Evolutionary conservation across 2,888 invertebrate species (phyloP).

Genomic region (Busseola fusca): DNA sequence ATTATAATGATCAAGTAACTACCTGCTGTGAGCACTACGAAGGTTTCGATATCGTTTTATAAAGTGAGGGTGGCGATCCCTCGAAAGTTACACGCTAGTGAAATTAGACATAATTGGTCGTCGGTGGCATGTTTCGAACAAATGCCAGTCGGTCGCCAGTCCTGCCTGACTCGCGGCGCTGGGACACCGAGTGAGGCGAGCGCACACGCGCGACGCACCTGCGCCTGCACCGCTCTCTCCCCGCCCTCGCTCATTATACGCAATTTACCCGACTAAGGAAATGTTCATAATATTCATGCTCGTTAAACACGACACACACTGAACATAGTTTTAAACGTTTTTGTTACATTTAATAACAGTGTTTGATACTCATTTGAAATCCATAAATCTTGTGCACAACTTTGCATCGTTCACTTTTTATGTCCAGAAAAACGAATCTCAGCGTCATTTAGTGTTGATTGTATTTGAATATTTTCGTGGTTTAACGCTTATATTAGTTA

Average conservation of each 20-base stretch:
- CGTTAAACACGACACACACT: slow-evolving; percentile 77
- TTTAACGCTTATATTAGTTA: not conserved
- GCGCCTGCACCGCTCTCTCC: slow-evolving; percentile 70
- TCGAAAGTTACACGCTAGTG: slow-evolving; percentile 67
- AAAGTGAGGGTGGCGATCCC: slow-evolving; percentile 64
- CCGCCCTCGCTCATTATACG: slow-evolving; percentile 82
- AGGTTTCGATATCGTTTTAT: slow-evolving; percentile 63
- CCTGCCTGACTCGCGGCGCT: slow-evolving; percentile 29
- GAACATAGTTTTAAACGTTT: slow-evolving; percentile 76
- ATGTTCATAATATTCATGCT: slow-evolving; percentile 82
- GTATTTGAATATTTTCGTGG: not conserved
- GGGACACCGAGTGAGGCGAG: slow-evolving; percentile 7
- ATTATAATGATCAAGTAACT: slow-evolving; percentile 31
- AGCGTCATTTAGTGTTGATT: not conserved
- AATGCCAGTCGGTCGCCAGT: slow-evolving; percentile 55
- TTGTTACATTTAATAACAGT: slow-evolving; percentile 29
- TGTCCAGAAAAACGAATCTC: not conserved
- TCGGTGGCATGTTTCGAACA: slow-evolving; percentile 61
- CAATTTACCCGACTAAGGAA: slow-evolving; percentile 82
- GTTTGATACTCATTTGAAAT: slow-evolving; percentile 17
- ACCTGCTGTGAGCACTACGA: slow-evolving; percentile 54
- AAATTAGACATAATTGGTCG: slow-evolving; percentile 78
- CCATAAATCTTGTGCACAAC: not conserved
- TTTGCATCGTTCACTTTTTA: not conserved
- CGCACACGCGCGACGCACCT: slow-evolving; percentile 81